phyloP scores from a whole-genome alignment of 2,113 vertebrate genomes.

The Collichthys lucidus region DNA sequence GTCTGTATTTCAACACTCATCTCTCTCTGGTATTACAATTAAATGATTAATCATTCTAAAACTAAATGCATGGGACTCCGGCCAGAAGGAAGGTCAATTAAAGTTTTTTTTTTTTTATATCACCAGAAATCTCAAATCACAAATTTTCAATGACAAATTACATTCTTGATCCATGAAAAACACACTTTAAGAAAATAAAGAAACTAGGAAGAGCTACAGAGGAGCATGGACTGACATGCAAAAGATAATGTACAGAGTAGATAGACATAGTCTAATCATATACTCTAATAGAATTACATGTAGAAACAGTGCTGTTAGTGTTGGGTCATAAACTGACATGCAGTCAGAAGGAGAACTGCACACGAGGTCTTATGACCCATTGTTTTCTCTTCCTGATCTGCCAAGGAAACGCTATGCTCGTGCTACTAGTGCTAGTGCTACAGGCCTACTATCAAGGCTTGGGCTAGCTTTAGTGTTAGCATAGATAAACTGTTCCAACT shows the following conservation, averaged over 20 bases:
- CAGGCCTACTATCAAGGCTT: conserved; percentile 2
- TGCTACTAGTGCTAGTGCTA: not conserved
- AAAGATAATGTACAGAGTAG: not conserved
- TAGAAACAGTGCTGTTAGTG: not conserved
- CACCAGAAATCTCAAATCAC: not conserved
- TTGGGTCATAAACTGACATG: not conserved
- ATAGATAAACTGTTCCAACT: not conserved
- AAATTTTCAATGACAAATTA: too few relatives aligned
- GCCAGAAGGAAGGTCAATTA: not conserved
- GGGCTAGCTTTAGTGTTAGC: not conserved
- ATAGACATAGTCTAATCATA: not conserved
- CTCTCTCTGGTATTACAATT: not conserved
- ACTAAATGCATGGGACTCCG: not conserved
- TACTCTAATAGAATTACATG: not conserved
- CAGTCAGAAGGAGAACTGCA: not conserved
- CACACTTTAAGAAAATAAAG: not conserved
- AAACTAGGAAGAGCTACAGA: not conserved
- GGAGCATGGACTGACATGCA: not conserved
- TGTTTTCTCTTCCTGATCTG: too few relatives aligned
- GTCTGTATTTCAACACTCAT: not conserved
- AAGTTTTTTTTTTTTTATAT: not conserved
- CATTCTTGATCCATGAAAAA: not conserved
- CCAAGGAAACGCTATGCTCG: too few relatives aligned
- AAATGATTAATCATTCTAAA: not conserved
- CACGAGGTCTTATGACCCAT: not conserved